These are phyloP conservation scores for Thamnaconus septentrionalis DNA, from an alignment of 2,113 vertebrate genomes.

Conservation along the genomic window DNA sequence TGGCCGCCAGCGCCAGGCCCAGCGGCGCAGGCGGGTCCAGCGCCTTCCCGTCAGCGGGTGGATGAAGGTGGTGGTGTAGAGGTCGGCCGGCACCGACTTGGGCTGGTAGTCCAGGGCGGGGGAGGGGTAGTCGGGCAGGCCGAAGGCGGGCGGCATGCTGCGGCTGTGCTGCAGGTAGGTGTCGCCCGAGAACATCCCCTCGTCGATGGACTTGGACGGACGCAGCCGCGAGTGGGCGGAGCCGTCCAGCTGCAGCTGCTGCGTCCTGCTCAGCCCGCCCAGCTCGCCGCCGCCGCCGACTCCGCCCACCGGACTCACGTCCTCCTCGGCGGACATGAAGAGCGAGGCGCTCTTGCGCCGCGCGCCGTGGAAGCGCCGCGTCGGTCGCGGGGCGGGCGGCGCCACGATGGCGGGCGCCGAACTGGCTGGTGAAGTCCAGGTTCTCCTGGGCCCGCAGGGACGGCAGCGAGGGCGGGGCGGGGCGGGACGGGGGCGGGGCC, in stretches of 20 bases:
- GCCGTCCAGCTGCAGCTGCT: conserved; percentile 69
- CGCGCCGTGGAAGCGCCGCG: conserved; percentile 86
- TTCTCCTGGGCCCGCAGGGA: conserved; percentile 76
- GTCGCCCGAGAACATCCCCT: conserved; percentile 89
- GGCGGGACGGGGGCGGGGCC: conserved; percentile 79
- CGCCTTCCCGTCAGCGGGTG: conserved; percentile 89
- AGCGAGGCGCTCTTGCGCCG: conserved; percentile 85
- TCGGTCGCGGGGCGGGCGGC: conserved; percentile 85
- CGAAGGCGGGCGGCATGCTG: conserved; percentile 81
- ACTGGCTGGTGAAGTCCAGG: conserved; percentile 90
- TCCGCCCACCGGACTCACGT: conserved; percentile 43
- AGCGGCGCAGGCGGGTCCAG: conserved; percentile 87
- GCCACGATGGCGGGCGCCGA: conserved; percentile 87
- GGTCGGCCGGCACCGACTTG: conserved; percentile 76
- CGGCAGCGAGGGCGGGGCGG: conserved; percentile 75
- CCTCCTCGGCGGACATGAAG: conserved; percentile 90
- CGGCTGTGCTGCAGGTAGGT: conserved; percentile 85
- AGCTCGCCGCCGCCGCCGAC: conserved; percentile 44
- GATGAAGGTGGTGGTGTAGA: conserved; percentile 84
- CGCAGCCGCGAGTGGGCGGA: conserved; percentile 76
- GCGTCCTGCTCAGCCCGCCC: conserved; percentile 62
- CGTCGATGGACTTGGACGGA: conserved; percentile 92
- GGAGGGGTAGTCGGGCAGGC: conserved; percentile 78
- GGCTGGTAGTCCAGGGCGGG: conserved; percentile 76
- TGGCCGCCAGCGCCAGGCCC: conserved; percentile 87